These are phyloP conservation scores for Chaenocephalus aceratus DNA, from an alignment of 2,113 vertebrate species.

Conservation along the genomic window DNA sequence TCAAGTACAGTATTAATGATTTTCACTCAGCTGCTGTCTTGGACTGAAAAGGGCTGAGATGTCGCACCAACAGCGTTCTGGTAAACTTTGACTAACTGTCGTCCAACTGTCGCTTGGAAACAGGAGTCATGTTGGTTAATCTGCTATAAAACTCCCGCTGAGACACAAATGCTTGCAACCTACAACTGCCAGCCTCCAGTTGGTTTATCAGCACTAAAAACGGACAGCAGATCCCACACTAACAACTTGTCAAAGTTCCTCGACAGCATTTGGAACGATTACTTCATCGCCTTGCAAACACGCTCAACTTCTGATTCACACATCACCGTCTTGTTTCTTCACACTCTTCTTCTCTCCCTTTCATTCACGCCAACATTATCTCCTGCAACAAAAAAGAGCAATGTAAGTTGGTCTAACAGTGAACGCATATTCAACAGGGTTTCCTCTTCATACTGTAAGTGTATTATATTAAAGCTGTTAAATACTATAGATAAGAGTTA, in stretches of 20 bases:
- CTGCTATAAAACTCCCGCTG: constrained; percentile 19
- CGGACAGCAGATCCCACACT: constrained; percentile 14
- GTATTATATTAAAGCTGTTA: neutral
- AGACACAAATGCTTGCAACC: constrained; percentile 27
- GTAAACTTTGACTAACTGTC: constrained; percentile 1
- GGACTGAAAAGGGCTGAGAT: constrained; percentile 5
- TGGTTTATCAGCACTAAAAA: neutral
- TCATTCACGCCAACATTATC: neutral
- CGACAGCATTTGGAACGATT: neutral
- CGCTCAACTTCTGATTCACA: constrained; percentile 13
- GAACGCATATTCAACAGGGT: neutral
- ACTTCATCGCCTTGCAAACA: neutral
- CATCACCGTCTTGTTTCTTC: neutral
- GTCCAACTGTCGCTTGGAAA: constrained; percentile 27
- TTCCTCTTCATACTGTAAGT: neutral
- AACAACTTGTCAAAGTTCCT: constrained; percentile 9
- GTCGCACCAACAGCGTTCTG: constrained; percentile 1
- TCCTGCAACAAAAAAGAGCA: neutral
- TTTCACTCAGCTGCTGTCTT: neutral
- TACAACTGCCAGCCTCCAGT: constrained; percentile 4
- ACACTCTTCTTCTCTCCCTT: neutral
- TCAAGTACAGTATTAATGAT: neutral
- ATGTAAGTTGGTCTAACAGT: neutral
- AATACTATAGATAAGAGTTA: neutral
- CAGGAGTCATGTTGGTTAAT: constrained; percentile 21